Evolutionary conservation across 2,888 invertebrate species (phyloP).

Genomic region (Tetramorium bicarinatum): DNA sequence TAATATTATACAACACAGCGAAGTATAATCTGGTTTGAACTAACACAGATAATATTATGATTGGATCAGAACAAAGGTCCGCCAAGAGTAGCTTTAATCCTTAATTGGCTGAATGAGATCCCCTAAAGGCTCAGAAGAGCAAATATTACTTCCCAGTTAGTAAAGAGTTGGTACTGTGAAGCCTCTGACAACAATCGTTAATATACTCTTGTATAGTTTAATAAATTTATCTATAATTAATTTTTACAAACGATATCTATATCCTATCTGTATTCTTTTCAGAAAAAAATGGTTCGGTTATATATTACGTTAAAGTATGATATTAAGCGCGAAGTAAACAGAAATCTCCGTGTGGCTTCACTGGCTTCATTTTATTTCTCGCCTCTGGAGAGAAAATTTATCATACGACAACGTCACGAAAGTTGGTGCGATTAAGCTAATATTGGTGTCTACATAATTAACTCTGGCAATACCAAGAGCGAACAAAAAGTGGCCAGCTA

Average conservation of each 20-base stretch:
- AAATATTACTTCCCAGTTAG: slow-evolving; percentile 16
- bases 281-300: background rate
- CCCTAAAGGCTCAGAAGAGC: background rate
- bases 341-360: slow-evolving; percentile 7
- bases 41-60: slow-evolving; percentile 30
- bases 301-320: background rate
- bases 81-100: slow-evolving; percentile 26
- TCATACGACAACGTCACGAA: slow-evolving; percentile 27
- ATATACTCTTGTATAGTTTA: background rate
- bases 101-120: slow-evolving; percentile 18
- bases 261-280: too few species aligned
- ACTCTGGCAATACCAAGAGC: slow-evolving; percentile 25
- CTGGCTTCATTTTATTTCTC: slow-evolving; percentile 11
- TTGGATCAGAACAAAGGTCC: background rate
- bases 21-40: slow-evolving; percentile 18
- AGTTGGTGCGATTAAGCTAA: slow-evolving; percentile 46
- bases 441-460: slow-evolving; percentile 42
- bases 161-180: slow-evolving; percentile 9
- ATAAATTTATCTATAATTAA: slow-evolving; percentile 21
- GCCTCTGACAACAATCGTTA: slow-evolving; percentile 5
- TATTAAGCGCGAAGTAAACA: slow-evolving; percentile 33
- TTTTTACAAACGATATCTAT: background rate
- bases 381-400: slow-evolving; percentile 32
- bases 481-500: slow-evolving; percentile 18
- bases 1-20: background rate